Evolutionary conservation across 2,113 vertebrate genomes (phyloP), one percentile per base, ranked within the genome.

Genomic region (Puffinus mauretanicus): DNA sequence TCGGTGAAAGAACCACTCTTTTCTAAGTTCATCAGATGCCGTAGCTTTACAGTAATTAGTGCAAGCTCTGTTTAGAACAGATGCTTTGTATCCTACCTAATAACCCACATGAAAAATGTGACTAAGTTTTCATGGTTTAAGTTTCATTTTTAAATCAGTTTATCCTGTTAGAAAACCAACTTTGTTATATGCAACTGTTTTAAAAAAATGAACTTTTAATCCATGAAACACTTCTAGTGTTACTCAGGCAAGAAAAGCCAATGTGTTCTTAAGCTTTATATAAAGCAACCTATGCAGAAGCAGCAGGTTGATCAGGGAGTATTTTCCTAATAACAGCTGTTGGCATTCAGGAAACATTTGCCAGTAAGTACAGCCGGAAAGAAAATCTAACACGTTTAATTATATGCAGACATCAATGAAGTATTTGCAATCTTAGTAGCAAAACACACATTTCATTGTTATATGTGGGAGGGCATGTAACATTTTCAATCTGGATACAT

Each of bases 271-370:
- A 88, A 75, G 57, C 25, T 75, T 92, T 75, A 61, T 29, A 60
- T 25, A 84, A 90, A 86, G 34, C 20, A 76, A 77, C 44, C 40
- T n/a, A 40, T 76, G 47, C 67, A 84, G 72, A 95, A 94, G 65
- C 13, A 93, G 83, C 57, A 91, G 20, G 69, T 58, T 89, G 66
- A 87, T 67, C 13, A 6, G 52, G 32, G 82, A 93, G n/a, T 49
- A 64, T 70, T 92, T 93, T 67, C 71, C 90, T 94, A 78, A 46
- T 86, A 95, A 70, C 96, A 96, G 95, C 88, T 95, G 95, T 7
- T 94, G 92, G 88, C 93, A 94, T 93, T 96, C 86, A 92, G n/a
- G 83, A 96, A 95, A 84, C 69, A 94, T 93, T 96, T 93, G 49
- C 78, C 30, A 85, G 52, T 44, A 88, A 91, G 73, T 38, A 49